Conservation (phyloP, 2,888 invertebrate genomes). For the Dione vanillae region DNA sequence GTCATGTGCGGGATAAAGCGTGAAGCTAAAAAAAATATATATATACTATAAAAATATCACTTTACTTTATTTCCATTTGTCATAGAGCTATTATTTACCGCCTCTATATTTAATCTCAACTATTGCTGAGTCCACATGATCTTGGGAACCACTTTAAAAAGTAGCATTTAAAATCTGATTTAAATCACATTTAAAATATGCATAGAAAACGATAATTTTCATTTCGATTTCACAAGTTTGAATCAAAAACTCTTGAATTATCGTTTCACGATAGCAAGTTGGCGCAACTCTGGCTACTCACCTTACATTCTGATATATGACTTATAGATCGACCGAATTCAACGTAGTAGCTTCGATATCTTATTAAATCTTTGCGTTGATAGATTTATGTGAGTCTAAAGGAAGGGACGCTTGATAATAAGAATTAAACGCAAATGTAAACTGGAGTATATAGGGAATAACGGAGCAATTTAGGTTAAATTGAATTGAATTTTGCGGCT, state of each 20-base stretch:
- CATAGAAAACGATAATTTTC: conserved; percentile 28
- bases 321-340: conserved; percentile 30
- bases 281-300: conserved; percentile 21
- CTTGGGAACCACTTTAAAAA: neutral
- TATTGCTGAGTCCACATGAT: neutral
- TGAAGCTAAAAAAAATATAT: too few species aligned
- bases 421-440: neutral
- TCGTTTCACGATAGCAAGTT: conserved; percentile 37
- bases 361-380: conserved; percentile 35
- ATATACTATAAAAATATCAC: too few species aligned
- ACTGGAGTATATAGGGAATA: neutral
- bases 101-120: neutral
- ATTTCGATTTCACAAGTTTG: conserved; percentile 38
- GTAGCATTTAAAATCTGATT: neutral
- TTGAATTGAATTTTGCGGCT: neutral
- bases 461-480: neutral
- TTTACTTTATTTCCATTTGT: too few species aligned
- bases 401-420: conserved; percentile 11
- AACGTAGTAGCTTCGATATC: conserved; percentile 31
- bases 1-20: too few species aligned
- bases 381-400: conserved; percentile 40
- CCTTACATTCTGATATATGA: conserved; percentile 35
- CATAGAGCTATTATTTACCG: too few species aligned
- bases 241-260: conserved; percentile 37
- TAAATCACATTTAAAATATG: conserved; percentile 7